These are phyloP conservation scores for human DNA, from an alignment of 2,113 vertebrate genomes.

Conservation along the genomic window DNA sequence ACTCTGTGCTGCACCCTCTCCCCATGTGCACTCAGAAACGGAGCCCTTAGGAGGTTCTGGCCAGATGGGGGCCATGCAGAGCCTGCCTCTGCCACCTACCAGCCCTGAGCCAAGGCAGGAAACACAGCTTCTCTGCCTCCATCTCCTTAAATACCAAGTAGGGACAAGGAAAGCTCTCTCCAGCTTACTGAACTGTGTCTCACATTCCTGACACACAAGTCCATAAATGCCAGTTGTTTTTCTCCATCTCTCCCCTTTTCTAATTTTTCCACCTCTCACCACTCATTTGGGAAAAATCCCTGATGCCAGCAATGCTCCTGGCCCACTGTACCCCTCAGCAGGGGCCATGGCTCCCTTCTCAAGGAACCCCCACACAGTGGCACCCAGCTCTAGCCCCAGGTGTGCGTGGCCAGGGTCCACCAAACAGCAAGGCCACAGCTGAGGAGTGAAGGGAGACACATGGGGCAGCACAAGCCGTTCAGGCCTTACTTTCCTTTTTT, in stretches of 20 bases:
- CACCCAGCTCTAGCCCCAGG: neutral
- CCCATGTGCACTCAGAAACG: neutral
- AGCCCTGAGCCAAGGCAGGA: neutral
- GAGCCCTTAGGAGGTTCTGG: neutral
- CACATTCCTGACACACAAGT: neutral
- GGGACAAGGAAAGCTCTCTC: neutral
- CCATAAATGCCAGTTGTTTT: accelerated
- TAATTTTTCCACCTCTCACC: neutral
- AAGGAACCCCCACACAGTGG: neutral
- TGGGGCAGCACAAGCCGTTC: neutral
- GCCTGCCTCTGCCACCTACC: neutral
- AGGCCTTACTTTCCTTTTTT: neutral
- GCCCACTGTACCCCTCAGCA: neutral
- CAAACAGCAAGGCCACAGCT: neutral
- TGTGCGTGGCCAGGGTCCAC: neutral
- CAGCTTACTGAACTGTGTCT: neutral
- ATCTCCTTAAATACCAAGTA: neutral
- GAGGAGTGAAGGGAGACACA: accelerated
- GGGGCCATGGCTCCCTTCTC: neutral
- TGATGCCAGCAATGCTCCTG: neutral
- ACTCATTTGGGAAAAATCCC: neutral
- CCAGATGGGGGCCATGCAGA: neutral
- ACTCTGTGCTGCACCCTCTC: neutral
- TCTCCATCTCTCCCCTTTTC: neutral
- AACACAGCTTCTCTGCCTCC: neutral